Evolutionary conservation across 2,888 invertebrate species (phyloP), one percentile per base, ranked within the genome.

Genomic region (Gandaritis pyraliata): DNA sequence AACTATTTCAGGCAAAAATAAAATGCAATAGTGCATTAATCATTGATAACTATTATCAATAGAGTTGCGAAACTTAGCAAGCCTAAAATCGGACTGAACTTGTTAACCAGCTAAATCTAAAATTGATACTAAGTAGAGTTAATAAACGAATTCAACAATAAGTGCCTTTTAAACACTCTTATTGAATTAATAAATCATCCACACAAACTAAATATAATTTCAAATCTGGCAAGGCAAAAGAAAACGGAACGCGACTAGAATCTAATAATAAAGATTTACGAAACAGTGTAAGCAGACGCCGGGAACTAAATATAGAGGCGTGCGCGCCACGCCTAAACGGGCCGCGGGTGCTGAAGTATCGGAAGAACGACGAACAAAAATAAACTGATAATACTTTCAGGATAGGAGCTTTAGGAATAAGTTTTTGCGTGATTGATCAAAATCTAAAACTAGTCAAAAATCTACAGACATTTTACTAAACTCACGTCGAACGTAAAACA

Each of bases 241-340:
- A 80, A 83, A 82, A 74, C 68, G 65, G 74, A 76, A 65, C 78
- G 68, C 66, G 61, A 59, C 61, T 61, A 52, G 61, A 45, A 68
- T 80, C 84, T 88, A 88, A 81, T 81, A 82, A 75, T 76, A 82
- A 72, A 49, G 54, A 46, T 80, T 82, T 76, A 83, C 83, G 68
- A 69, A 75, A 74, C 65, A 72, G 72, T 63, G 80, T 75, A 80
- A 84, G 77, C 74, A 68, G 76, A 79, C 66, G 70, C 78, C 77
- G 70, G 61, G 38, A 60, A 30, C 71, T 88, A 88, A 86, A 87
- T 85, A 80, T 89, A 89, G 84, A 76, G 81, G 78, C 79, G 83
- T 67, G 67, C 61, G 64, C 54, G 68, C 77, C 77, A 77, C 82
- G 81, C 86, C 85, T 80, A 76, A 83, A 75, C 76, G 65, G 83